Evolutionary conservation across 2,888 invertebrate species (phyloP).

Genomic region (Zygaena filipendulae): DNA sequence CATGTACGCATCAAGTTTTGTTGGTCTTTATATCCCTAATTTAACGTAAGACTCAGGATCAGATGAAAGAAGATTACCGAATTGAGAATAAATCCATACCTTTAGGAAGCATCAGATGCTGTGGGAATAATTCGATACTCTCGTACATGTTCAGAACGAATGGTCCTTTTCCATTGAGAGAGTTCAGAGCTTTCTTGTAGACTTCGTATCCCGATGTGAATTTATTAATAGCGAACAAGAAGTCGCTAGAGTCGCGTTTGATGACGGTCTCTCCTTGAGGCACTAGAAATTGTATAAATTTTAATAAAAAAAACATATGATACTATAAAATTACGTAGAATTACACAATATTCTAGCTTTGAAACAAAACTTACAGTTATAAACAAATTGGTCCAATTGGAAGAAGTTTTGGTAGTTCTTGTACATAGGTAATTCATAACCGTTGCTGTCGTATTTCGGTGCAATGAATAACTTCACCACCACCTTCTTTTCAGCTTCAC

Average conservation of each 20-base stretch:
- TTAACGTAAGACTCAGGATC: no score
- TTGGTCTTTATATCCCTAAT: no score
- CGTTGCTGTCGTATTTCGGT: slow-evolving; percentile 73
- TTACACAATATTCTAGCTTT: not conserved
- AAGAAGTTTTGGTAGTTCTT: slow-evolving; percentile 68
- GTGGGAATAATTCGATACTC: slow-evolving; percentile 69
- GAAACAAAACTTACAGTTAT: slow-evolving; percentile 47
- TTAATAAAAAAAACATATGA: no score
- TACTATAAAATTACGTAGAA: not conserved
- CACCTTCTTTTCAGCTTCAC: slow-evolving; percentile 59
- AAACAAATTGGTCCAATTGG: slow-evolving; percentile 65
- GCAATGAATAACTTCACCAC: slow-evolving; percentile 74
- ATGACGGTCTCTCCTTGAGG: slow-evolving; percentile 58
- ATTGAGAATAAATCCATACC: no score
- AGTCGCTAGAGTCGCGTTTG: slow-evolving; percentile 68
- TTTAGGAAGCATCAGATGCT: slow-evolving; percentile 73
- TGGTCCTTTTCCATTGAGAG: slow-evolving; percentile 48
- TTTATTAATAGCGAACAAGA: slow-evolving; percentile 65
- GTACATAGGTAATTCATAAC: slow-evolving; percentile 59
- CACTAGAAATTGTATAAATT: no score
- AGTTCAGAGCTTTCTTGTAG: slow-evolving; percentile 54
- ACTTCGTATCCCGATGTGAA: slow-evolving; percentile 46
- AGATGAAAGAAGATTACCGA: no score
- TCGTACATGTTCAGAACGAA: slow-evolving; percentile 53
- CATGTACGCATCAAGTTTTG: no score